Conservation (phyloP, 2,797 vertebrate genomes). For the Chrysocyon brachyurus region DNA sequence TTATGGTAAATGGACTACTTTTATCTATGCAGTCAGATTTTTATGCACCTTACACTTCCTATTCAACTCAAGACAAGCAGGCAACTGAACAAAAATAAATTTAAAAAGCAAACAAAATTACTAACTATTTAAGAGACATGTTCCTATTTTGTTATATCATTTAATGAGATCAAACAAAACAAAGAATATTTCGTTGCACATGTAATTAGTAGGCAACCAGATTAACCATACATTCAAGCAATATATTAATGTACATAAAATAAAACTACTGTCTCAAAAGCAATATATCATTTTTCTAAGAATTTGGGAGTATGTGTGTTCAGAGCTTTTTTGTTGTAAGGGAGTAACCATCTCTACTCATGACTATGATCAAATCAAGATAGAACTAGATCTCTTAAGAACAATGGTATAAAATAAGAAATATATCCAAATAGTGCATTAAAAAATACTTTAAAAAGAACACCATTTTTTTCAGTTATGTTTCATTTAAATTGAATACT, state of each 20-base stretch:
- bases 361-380: background rate
- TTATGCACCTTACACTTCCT: background rate
- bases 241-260: background rate
- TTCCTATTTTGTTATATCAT: background rate
- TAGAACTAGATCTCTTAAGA: background rate
- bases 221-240: background rate
- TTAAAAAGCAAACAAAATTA: conserved; percentile 59
- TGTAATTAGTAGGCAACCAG: conserved; percentile 15
- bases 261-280: conserved; percentile 7
- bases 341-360: background rate
- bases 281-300: background rate
- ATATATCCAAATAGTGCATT: background rate
- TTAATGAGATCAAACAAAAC: conserved; percentile 27
- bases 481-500: background rate
- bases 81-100: conserved; percentile 42
- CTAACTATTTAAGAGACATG: conserved; percentile 29
- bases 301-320: background rate
- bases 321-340: background rate
- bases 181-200: conserved; percentile 1
- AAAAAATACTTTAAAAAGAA: background rate
- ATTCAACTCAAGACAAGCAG: conserved; percentile 45
- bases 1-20: background rate
- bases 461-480: background rate
- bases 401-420: background rate
- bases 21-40: conserved; percentile 22